Conservation (phyloP, 1,140 invertebrate species). For the Musca domestica region DNA sequence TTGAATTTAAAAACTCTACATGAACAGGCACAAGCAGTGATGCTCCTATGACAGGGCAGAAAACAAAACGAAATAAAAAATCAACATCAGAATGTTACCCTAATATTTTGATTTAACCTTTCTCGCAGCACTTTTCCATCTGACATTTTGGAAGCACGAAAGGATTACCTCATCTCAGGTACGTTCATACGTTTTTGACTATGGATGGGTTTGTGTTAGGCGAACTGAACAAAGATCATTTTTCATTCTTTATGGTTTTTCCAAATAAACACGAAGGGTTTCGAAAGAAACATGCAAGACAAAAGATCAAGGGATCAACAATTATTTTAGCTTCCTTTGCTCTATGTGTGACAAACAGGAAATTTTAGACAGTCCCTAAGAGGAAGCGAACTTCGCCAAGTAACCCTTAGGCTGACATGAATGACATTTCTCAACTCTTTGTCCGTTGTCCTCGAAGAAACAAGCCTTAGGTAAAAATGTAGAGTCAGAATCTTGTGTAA, state of each 20-base stretch:
- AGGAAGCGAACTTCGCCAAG: neutral
- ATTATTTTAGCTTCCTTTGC: neutral
- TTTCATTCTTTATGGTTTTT: neutral
- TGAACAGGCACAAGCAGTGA: conserved; percentile 9
- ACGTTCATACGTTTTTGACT: neutral
- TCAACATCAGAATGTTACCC: neutral
- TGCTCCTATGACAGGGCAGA: neutral
- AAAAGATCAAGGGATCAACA: conserved; percentile 17
- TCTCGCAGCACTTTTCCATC: neutral
- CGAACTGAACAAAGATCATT: conserved; percentile 7
- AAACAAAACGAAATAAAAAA: neutral
- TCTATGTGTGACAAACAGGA: conserved; percentile 18
- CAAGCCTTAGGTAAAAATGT: too few species aligned
- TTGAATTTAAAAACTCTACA: conserved; percentile 17
- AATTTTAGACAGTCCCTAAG: neutral
- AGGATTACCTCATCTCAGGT: conserved; percentile 12
- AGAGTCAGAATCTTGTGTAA: too few species aligned
- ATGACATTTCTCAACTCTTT: conserved; percentile 13
- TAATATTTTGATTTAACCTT: conserved; percentile 12
- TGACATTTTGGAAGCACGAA: conserved; percentile 9
- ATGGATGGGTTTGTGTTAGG: neutral
- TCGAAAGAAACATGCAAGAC: conserved; percentile 7
- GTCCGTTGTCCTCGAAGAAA: too few species aligned
- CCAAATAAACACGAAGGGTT: neutral
- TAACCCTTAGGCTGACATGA: conserved; percentile 14